Conservation (phyloP, 2,888 invertebrate species). For the Hylaea fasciaria region DNA sequence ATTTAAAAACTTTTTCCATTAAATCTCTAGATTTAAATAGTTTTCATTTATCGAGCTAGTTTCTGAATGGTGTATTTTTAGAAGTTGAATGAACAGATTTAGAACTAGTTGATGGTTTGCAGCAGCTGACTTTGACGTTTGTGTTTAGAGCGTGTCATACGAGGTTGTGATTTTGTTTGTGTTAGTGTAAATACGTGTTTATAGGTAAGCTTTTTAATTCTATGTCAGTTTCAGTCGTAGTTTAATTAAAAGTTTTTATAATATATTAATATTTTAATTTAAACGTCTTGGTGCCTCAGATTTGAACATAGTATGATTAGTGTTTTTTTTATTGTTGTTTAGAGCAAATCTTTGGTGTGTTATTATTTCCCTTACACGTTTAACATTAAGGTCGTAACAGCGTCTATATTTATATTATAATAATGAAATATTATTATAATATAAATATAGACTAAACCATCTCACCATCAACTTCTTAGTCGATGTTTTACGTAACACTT, state of each 20-base stretch:
- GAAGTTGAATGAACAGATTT: constrained; percentile 47
- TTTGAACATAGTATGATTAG: no score
- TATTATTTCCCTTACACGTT: no score
- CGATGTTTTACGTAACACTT: not conserved
- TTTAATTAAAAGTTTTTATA: no score
- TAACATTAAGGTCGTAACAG: no score
- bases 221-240: no score
- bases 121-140: constrained; percentile 56
- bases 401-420: no score
- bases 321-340: no score
- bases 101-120: constrained; percentile 32
- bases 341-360: no score
- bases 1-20: constrained; percentile 37
- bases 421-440: no score
- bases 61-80: constrained; percentile 42
- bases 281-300: no score
- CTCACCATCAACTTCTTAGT: not conserved
- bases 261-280: no score
- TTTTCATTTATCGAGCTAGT: constrained; percentile 18
- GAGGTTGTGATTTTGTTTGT: constrained; percentile 44
- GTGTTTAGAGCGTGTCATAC: constrained; percentile 26
- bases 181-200: constrained; percentile 32
- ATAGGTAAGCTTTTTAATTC: constrained; percentile 21
- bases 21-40: constrained; percentile 23
- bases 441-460: no score